Conservation (phyloP, 2,113 vertebrate genomes). For the Garra rufa region DNA sequence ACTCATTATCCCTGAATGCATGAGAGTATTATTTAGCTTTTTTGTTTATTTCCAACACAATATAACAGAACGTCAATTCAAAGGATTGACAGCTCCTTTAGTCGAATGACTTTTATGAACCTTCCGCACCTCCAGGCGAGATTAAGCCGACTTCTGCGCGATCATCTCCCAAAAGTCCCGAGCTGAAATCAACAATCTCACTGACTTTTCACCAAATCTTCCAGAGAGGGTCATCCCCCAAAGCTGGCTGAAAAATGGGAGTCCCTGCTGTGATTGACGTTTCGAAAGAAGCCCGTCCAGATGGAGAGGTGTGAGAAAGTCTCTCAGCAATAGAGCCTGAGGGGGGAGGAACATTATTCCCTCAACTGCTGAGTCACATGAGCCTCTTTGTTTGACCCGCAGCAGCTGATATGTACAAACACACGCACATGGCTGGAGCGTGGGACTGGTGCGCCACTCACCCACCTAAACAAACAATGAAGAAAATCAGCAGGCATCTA, state of each 20-base stretch:
- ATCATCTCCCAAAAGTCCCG: constrained; percentile 29
- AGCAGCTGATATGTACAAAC: constrained; percentile 63
- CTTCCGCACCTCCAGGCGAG: neutral
- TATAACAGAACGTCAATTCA: neutral
- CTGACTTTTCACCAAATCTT: constrained; percentile 53
- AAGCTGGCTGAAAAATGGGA: constrained; percentile 58
- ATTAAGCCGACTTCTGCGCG: neutral
- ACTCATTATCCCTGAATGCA: neutral
- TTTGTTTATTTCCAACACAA: neutral
- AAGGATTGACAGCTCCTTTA: neutral
- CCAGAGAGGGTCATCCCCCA: constrained; percentile 53
- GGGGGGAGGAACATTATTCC: constrained; percentile 53
- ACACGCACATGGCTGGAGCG: constrained; percentile 55
- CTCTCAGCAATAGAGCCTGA: constrained; percentile 57
- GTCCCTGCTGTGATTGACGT: constrained; percentile 65
- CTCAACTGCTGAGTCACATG: constrained; percentile 64
- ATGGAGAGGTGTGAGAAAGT: constrained; percentile 67
- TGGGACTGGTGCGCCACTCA: constrained; percentile 54
- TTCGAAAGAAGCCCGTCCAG: constrained; percentile 63
- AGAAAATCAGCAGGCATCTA: constrained; percentile 49
- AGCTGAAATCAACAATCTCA: constrained; percentile 44
- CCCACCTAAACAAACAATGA: constrained; percentile 59
- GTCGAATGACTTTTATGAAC: constrained; percentile 6
- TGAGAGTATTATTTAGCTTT: too few species aligned
- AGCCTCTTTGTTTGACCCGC: constrained; percentile 58